Conservation (phyloP, 2,888 invertebrate genomes). For the Apamea crenata region DNA sequence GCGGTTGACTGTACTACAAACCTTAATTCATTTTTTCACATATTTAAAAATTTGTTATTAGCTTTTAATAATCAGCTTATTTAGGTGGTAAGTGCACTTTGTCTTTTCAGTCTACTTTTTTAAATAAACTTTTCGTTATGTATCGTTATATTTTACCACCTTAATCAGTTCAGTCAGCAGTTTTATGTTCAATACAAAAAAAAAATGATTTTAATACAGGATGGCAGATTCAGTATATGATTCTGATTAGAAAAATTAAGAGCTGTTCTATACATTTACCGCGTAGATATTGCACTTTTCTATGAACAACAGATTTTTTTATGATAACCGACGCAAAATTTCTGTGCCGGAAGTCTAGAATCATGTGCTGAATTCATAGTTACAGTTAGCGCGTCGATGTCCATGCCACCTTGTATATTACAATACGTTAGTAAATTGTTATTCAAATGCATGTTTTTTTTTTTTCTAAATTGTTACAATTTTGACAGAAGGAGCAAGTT, state of each 20-base stretch:
- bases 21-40: background rate
- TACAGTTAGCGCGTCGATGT: too few species aligned
- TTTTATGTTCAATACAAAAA: background rate
- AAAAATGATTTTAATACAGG: background rate
- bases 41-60: background rate
- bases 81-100: background rate
- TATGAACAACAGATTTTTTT: too few species aligned
- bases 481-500: slow-evolving; percentile 41
- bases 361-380: too few species aligned
- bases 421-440: background rate
- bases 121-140: background rate
- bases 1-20: background rate
- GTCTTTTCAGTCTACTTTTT: background rate
- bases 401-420: background rate
- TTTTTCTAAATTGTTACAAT: background rate
- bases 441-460: background rate
- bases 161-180: background rate
- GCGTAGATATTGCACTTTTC: too few species aligned
- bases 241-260: too few species aligned
- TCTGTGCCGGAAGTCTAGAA: too few species aligned
- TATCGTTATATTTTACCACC: too few species aligned
- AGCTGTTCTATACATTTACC: too few species aligned
- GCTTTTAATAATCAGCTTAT: background rate
- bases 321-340: too few species aligned
- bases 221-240: too few species aligned